A percentile compares a stretch with the other conserved stretches of the same genome.
Evolutionary conservation across 1,140 invertebrate species (phyloP).

Genomic region (Protaetia brevitarsis): DNA sequence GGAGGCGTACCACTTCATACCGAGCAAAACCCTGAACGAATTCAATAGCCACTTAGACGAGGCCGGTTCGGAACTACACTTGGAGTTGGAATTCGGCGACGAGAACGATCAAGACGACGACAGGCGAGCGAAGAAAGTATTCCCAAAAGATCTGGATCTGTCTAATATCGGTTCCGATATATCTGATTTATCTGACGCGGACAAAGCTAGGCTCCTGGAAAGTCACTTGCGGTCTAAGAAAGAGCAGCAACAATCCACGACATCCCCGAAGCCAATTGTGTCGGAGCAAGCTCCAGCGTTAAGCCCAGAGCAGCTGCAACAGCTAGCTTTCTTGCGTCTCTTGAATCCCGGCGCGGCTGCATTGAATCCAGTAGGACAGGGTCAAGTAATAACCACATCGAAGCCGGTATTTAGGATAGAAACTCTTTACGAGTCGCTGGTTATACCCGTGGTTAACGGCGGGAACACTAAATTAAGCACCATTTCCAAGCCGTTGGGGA

Average conservation of each 20-base stretch:
- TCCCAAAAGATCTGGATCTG: slow-evolving; percentile 59
- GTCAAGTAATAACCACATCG: slow-evolving; percentile 71
- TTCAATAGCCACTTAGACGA: slow-evolving; percentile 83
- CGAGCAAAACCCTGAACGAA: slow-evolving; percentile 82
- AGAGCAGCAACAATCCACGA: slow-evolving; percentile 55
- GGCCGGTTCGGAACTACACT: slow-evolving; percentile 78
- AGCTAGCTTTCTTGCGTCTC: slow-evolving; percentile 67
- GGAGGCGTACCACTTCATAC: slow-evolving; percentile 81
- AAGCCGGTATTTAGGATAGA: slow-evolving; percentile 71
- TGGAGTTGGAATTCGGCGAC: slow-evolving; percentile 80
- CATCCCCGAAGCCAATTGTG: slow-evolving; percentile 48
- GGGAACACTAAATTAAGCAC: slow-evolving; percentile 72
- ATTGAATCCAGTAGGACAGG: slow-evolving; percentile 56
- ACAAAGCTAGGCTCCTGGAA: slow-evolving; percentile 56
- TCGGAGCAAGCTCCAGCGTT: slow-evolving; percentile 52
- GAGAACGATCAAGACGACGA: slow-evolving; percentile 70
- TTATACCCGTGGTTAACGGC: slow-evolving; percentile 73
- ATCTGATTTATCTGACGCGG: slow-evolving; percentile 63
- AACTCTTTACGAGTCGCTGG: slow-evolving; percentile 77
- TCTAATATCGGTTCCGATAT: slow-evolving; percentile 65
- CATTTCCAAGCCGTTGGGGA: slow-evolving; percentile 64
- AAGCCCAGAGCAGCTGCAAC: slow-evolving; percentile 70
- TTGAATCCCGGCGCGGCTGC: slow-evolving; percentile 64
- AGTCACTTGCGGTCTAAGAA: slow-evolving; percentile 58
- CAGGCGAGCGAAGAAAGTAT: slow-evolving; percentile 57